These are phyloP conservation scores for Strigamia maritima DNA, from an alignment of 2,888 invertebrate genomes.

Conservation along the genomic window DNA sequence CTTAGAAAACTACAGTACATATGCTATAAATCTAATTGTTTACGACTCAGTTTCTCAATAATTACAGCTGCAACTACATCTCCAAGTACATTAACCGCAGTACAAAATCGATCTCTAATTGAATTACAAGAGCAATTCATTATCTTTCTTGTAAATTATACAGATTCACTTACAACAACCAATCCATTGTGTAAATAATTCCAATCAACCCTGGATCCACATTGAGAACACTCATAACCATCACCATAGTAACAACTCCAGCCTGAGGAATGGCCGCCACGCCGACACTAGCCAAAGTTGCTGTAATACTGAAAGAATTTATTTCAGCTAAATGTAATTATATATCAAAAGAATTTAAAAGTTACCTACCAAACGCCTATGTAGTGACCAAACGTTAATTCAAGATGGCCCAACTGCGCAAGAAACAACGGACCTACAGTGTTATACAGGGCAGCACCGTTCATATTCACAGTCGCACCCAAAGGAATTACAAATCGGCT, in stretches of 20 bases:
- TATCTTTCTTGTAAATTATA: too few relatives aligned
- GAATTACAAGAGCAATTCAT: too few relatives aligned
- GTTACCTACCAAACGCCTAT: neutral
- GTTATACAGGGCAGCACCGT: neutral
- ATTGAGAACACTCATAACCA: slow-evolving; percentile 88
- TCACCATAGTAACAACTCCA: slow-evolving; percentile 91
- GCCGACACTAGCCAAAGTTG: slow-evolving; percentile 94
- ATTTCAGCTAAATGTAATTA: neutral
- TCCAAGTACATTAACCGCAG: neutral
- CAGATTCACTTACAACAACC: slow-evolving; percentile 72
- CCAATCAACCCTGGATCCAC: slow-evolving; percentile 85
- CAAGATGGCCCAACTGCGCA: neutral
- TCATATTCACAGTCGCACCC: slow-evolving; percentile 12
- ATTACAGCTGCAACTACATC: neutral
- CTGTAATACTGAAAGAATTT: slow-evolving; percentile 70
- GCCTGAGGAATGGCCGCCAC: slow-evolving; percentile 96
- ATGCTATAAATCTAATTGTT: neutral
- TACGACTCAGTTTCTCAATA: neutral
- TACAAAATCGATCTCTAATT: neutral
- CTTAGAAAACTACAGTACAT: too few relatives aligned
- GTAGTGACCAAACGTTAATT: neutral
- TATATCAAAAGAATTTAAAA: neutral
- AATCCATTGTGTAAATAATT: slow-evolving; percentile 86
- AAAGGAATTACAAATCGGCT: slow-evolving; percentile 11
- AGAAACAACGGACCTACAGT: slow-evolving; percentile 11